Conservation (phyloP, 2,113 vertebrate species). For the Megaceryle maxima region DNA sequence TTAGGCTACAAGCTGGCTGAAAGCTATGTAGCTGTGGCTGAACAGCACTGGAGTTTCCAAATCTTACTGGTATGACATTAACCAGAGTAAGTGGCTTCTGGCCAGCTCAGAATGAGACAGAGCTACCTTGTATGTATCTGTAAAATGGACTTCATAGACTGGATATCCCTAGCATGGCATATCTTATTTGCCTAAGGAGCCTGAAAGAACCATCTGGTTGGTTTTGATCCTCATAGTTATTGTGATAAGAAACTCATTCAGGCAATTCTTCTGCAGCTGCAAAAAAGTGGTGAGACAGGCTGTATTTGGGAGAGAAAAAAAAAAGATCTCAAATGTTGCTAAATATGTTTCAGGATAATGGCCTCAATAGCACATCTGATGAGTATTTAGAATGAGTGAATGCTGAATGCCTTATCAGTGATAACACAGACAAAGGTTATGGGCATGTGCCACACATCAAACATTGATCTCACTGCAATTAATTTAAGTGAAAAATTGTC, state of each 20-base stretch:
- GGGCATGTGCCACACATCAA: neutral
- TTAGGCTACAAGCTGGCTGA: neutral
- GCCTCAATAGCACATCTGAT: constrained; percentile 52
- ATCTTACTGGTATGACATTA: neutral
- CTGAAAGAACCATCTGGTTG: constrained; percentile 37
- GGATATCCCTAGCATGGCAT: neutral
- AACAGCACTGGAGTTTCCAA: neutral
- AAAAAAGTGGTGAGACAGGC: constrained; percentile 46
- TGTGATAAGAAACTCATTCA: constrained; percentile 51
- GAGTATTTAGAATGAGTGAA: constrained; percentile 29
- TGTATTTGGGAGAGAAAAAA: neutral
- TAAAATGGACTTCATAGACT: neutral
- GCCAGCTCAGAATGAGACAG: neutral
- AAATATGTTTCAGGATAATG: constrained; percentile 39
- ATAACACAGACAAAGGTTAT: constrained; percentile 59
- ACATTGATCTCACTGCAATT: constrained; percentile 30
- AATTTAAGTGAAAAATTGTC: constrained; percentile 43
- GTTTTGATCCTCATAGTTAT: constrained; percentile 7
- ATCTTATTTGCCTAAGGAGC: neutral
- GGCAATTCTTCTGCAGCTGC: constrained; percentile 48
- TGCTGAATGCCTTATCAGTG: constrained; percentile 40
- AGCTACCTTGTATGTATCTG: neutral
- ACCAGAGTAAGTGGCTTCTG: neutral
- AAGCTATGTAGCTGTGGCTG: neutral
- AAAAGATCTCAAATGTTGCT: constrained; percentile 1